A percentile compares a stretch with the other conserved stretches of the same genome.
These are phyloP conservation scores for Steatornis caripensis DNA, from an alignment of 2,113 vertebrate species.

Conservation along the genomic window DNA sequence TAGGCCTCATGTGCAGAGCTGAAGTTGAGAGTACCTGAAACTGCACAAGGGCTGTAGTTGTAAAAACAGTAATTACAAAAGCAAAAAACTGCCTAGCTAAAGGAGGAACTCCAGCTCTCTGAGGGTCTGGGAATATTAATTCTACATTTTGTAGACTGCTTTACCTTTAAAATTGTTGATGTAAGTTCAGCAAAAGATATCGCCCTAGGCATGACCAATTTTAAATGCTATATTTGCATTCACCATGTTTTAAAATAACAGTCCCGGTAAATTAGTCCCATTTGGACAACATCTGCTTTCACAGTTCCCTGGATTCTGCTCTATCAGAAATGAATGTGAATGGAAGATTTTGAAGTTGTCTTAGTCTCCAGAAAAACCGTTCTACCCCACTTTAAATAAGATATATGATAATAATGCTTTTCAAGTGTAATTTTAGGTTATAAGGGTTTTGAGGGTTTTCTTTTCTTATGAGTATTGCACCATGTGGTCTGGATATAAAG, in stretches of 20 bases:
- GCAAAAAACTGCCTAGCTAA: background rate
- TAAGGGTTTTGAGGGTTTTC: background rate
- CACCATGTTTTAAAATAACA: constrained; percentile 3
- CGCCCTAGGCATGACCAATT: background rate
- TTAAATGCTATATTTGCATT: background rate
- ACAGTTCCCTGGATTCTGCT: background rate
- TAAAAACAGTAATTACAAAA: background rate
- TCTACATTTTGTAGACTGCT: background rate
- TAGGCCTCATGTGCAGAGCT: background rate
- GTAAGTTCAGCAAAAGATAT: background rate
- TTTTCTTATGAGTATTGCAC: background rate
- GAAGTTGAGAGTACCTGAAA: background rate
- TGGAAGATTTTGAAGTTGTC: background rate
- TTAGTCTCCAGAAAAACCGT: background rate
- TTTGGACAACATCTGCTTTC: background rate
- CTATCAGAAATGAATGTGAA: background rate
- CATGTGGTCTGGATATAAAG: constrained; percentile 46
- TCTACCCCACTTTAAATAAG: background rate
- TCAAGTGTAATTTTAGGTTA: background rate
- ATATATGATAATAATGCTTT: background rate
- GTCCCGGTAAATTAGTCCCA: background rate
- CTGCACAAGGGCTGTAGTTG: background rate
- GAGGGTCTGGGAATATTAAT: background rate
- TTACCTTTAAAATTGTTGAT: background rate
- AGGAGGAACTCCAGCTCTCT: background rate